These are phyloP conservation scores for Actinostola sp. DNA, from an alignment of 92 coral and sea anemone genomes.

Conservation along the genomic window DNA sequence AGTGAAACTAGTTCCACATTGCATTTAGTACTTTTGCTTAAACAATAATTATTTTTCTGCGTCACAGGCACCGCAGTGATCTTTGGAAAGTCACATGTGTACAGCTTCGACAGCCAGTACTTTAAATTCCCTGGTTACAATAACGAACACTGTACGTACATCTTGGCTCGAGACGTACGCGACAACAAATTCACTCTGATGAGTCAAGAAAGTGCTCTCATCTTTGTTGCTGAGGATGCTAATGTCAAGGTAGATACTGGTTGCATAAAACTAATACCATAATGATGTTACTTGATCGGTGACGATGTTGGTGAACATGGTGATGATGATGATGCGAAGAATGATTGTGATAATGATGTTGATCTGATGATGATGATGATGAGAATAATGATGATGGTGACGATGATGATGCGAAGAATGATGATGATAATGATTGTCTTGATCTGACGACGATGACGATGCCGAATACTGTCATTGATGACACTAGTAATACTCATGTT, in stretches of 20 bases:
- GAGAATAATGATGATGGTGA: not conserved
- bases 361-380: too few relatives aligned
- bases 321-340: too few relatives aligned
- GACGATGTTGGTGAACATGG: too few relatives aligned
- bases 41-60: not conserved
- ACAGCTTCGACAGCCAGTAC: conserved; percentile 88
- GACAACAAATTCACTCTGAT: conserved; percentile 89
- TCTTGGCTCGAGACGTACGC: conserved; percentile 91
- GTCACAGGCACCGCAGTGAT: conserved; percentile 91
- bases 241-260: conserved; percentile 75
- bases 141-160: conserved; percentile 84
- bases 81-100: conserved; percentile 94
- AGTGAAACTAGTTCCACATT: conserved; percentile 21
- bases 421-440: too few relatives aligned
- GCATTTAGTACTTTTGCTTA: not conserved
- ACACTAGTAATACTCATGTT: too few relatives aligned
- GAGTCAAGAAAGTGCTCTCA: conserved; percentile 91
- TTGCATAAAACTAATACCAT: too few relatives aligned
- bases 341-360: too few relatives aligned
- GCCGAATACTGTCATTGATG: too few relatives aligned
- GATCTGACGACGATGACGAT: too few relatives aligned
- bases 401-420: not conserved
- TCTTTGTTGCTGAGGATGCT: conserved; percentile 80
- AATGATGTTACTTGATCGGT: not conserved
- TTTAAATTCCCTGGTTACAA: conserved; percentile 93